phyloP scores from a whole-genome alignment of 2,113 vertebrate species.

The Lycaon pictus region DNA sequence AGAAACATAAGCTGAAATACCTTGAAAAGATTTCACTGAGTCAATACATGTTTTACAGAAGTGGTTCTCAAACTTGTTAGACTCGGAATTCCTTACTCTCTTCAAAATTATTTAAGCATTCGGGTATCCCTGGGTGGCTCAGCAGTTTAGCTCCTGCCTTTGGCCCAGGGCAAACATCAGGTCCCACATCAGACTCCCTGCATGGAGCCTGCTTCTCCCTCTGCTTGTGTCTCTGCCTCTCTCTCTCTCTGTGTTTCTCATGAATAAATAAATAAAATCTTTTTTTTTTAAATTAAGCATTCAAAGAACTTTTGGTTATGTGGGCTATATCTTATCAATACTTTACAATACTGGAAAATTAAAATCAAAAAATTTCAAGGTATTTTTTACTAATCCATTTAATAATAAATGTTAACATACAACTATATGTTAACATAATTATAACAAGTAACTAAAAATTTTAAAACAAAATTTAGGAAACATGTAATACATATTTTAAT shows the following conservation, averaged over 20 bases:
- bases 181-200: too few relatives aligned
- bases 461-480: slow-evolving; percentile 29
- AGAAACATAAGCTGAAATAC: slow-evolving; percentile 6
- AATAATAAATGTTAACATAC: neutral
- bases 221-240: too few relatives aligned
- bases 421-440: neutral
- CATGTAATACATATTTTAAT: neutral
- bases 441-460: neutral
- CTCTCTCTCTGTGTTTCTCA: too few relatives aligned
- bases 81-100: neutral
- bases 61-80: neutral
- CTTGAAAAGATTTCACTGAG: neutral
- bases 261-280: too few relatives aligned
- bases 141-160: too few relatives aligned
- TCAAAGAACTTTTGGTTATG: neutral
- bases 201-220: too few relatives aligned
- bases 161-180: too few relatives aligned
- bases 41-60: neutral
- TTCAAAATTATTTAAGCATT: neutral
- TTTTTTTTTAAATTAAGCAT: neutral
- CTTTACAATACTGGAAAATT: neutral
- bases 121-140: too few relatives aligned
- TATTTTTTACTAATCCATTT: slow-evolving; percentile 31
- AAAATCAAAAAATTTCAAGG: neutral
- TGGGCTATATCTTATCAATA: neutral